phyloP scores from a whole-genome alignment of 2,113 vertebrate species.

The Sorex fumeus region DNA sequence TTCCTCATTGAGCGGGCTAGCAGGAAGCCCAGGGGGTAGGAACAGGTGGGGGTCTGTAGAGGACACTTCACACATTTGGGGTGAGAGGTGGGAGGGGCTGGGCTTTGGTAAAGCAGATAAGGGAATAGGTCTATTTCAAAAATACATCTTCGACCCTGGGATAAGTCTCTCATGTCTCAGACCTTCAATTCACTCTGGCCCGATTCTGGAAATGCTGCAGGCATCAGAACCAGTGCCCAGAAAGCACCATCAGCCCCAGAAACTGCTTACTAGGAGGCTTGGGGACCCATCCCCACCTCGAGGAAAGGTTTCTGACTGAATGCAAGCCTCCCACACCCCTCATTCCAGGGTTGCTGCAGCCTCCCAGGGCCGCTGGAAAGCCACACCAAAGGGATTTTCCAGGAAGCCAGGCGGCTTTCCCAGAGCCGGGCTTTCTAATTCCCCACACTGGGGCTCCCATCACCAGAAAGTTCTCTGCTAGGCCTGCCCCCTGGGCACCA shows the following conservation, averaged over 20 bases:
- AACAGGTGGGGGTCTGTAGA: rapidly evolving
- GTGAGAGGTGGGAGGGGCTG: rapidly evolving
- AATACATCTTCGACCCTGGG: not conserved
- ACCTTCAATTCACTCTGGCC: not conserved
- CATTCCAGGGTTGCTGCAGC: not conserved
- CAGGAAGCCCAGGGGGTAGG: rapidly evolving
- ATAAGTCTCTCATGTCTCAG: not conserved
- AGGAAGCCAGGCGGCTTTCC: not conserved
- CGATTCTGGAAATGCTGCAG: too few species aligned
- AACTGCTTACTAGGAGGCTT: too few species aligned
- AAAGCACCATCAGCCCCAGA: not conserved
- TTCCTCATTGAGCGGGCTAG: too few species aligned
- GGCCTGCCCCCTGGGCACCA: not conserved
- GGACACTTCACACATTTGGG: too few species aligned
- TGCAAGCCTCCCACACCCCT: not conserved
- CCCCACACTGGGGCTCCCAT: not conserved
- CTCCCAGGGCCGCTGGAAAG: not conserved
- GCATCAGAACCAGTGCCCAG: rapidly evolving
- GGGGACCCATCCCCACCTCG: not conserved
- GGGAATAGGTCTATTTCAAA: not conserved
- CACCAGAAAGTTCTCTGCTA: not conserved
- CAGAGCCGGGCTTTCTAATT: not conserved
- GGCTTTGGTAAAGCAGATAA: not conserved
- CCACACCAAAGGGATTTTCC: not conserved
- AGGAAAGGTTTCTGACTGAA: not conserved